Evolutionary conservation across 2,113 vertebrate species (phyloP), one percentile per base, ranked within the genome.

Genomic region (Petaurus breviceps): DNA sequence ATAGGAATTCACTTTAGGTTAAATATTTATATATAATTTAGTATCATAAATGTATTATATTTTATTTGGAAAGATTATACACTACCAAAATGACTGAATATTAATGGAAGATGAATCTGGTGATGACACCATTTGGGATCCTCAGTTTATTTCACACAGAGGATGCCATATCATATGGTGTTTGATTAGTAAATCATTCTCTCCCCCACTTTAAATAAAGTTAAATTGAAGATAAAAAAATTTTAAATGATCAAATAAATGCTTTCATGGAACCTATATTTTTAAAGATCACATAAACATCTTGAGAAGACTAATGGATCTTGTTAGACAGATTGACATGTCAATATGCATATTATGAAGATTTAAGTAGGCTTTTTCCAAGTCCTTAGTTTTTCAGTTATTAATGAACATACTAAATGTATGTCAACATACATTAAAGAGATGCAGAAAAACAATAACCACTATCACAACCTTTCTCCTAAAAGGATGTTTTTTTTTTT

Each of bases 241-340:
- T 43, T 84, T n/a, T 8, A 84, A 92, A 25, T 53, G n/a, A 94
- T 19, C 92, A 50, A 23, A 93, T 22, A 94, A 94, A 92, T 91
- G 47, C 91, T 93, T 92, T 50, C 47, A 90, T n/a, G 37, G n/a
- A 53, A 52, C 94, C 92, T 8, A 51, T 93, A 23, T 43, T 94
- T 97, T 77, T 84, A 94, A 77, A 96, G 90, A 93, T 53, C 93
- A 96, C 93, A 46, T 91, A n/a, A 92, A 96, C 95, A 61, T 90
- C 4, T 49, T 93, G 46, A 96, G 90, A 90, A 91, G 14, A 90
- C 37, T 25, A 94, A 54, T 55, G 94, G 3, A 8, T 92, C 46
- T n/a, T 89, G 10, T 55, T 93, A 52, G 37, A 25, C 46, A 96
- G 28, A 94, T 16, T 51, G 52, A 31, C 54, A 91, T 31, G 1